phyloP scores from a whole-genome alignment of 2,113 vertebrate genomes.

The Caranx melampygus region DNA sequence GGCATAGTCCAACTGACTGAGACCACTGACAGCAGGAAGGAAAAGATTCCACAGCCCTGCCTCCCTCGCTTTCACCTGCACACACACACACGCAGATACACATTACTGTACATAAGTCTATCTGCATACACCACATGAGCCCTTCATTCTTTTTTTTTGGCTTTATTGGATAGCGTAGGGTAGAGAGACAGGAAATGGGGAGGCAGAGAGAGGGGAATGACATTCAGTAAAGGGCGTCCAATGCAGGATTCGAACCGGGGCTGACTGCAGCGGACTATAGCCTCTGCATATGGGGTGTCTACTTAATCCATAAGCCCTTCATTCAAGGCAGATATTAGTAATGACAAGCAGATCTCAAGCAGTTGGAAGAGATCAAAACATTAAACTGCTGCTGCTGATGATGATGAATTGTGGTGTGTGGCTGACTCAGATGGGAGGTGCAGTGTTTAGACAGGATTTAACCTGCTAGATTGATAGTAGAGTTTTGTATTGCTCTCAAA shows the following conservation, averaged over 20 bases:
- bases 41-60: conserved; percentile 96
- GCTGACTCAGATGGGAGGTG: not conserved
- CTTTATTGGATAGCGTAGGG: too few species aligned
- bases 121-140: not conserved
- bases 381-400: not conserved
- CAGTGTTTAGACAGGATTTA: conserved; percentile 9
- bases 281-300: too few species aligned
- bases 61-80: conserved; percentile 88
- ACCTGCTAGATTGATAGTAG: not conserved
- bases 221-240: too few species aligned
- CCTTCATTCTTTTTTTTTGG: not conserved
- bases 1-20: conserved; percentile 93
- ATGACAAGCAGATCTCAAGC: not conserved
- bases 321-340: not conserved
- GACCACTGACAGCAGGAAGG: conserved; percentile 88
- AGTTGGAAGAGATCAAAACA: not conserved
- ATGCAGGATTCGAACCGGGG: too few species aligned
- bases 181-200: too few species aligned
- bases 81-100: conserved; percentile 4
- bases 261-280: too few species aligned
- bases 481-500: not conserved
- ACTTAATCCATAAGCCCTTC: not conserved
- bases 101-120: not conserved
- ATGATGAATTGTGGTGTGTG: not conserved
- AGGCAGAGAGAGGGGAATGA: too few species aligned